Evolutionary conservation across 2,797 vertebrate species (phyloP), one percentile per base, ranked within the genome.

Genomic region (Aphelocoma californica): DNA sequence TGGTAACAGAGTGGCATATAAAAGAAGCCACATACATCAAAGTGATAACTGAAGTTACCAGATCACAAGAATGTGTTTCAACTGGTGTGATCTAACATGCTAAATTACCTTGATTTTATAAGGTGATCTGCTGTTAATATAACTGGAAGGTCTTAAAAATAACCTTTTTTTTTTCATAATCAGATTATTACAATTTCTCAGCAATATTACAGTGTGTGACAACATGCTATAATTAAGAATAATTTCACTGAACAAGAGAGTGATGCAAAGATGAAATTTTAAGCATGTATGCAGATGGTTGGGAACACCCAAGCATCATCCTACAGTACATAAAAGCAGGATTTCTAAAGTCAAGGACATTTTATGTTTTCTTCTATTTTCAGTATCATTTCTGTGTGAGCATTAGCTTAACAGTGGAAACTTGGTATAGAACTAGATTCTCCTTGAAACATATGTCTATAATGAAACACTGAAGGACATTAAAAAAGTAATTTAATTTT

Each of bases 21-120:
- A 69, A 64, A 70, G 45, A 95, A 90, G 93, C 92, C 92, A 91
- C 73, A 26, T 13, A 75, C 36, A 74, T 69, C 9, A 6, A 88
- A 81, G 25, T 82, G 58, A 67, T 80, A 94, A 81, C 53, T 57
- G 47, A 83, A 82, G 65, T 74, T 61, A 91, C 44, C 79, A 93
- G 95, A 75, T 91, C 75, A 95, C 86, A 92, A 86, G 64, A 78
- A 94, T 72, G 42, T 47, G 47, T 94, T 93, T 86, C 78, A 89
- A 56, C 61, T 65, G 83, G 54, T 92, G 64, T 2, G 0, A 70
- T 78, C 82, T 73, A 81, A 91, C 87, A 86, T 90, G 86, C 77
- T 58, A 60, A 56, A 93, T 74, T 94, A 91, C 66, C 56, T 86
- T 81, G 88, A 86, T 87, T 92, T 80, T 81, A 77, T 81, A 69